phyloP scores from a whole-genome alignment of 1,140 invertebrate genomes.

The Zophobas morio region DNA sequence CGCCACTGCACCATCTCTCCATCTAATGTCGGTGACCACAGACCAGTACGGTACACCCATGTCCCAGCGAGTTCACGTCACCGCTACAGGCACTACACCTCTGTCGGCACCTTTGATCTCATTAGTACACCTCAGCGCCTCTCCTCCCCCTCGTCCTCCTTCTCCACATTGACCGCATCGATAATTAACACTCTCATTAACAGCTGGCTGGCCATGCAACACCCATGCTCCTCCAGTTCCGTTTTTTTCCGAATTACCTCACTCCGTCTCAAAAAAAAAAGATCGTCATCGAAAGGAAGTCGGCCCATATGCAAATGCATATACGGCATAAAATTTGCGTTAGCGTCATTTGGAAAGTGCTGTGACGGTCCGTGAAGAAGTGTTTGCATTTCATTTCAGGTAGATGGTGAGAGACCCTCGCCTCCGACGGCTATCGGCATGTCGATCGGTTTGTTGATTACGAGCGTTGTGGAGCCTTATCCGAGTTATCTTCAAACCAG shows the following conservation, averaged over 20 bases:
- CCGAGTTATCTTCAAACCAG: constrained; percentile 31
- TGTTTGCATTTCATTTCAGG: constrained; percentile 30
- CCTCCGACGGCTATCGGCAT: constrained; percentile 50
- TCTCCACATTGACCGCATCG: constrained; percentile 27
- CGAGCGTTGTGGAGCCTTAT: constrained; percentile 48
- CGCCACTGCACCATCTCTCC: too few relatives aligned
- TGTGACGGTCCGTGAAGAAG: constrained; percentile 20
- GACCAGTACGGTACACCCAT: constrained; percentile 42
- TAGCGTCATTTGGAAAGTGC: constrained; percentile 25
- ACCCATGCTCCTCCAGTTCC: neutral
- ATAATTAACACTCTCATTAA: constrained; percentile 49
- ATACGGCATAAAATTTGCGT: constrained; percentile 28
- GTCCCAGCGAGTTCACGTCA: constrained; percentile 44
- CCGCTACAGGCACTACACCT: constrained; percentile 32
- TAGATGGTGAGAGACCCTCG: constrained; percentile 42
- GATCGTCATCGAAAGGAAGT: constrained; percentile 24
- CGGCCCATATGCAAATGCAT: constrained; percentile 16
- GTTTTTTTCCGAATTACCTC: constrained; percentile 18
- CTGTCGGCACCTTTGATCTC: constrained; percentile 47
- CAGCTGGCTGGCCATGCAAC: constrained; percentile 33
- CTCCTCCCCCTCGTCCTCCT: constrained; percentile 4
- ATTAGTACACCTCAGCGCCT: constrained; percentile 40
- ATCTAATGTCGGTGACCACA: constrained; percentile 13
- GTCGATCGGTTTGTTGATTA: constrained; percentile 54
- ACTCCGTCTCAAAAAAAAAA: constrained; percentile 10